These are phyloP conservation scores for Aleiodes alternator DNA, from an alignment of 2,888 invertebrate genomes.

Conservation along the genomic window DNA sequence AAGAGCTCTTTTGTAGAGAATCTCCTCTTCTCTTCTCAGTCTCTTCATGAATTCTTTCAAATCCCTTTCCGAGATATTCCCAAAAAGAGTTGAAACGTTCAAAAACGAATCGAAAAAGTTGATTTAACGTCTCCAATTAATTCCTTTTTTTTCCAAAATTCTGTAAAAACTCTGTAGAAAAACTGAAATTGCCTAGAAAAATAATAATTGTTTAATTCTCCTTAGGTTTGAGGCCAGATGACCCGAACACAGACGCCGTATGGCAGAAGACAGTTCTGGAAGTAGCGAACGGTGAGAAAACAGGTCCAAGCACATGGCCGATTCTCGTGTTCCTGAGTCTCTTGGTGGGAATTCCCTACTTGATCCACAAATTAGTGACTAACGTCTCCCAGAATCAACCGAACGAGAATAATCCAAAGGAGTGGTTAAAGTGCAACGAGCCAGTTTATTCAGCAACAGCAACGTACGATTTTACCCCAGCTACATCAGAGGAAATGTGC, in stretches of 20 bases:
- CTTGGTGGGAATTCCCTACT: conserved; percentile 93
- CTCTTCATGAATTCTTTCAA: too few relatives aligned
- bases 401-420: conserved; percentile 79
- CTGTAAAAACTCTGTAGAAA: neutral
- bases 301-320: conserved; percentile 86
- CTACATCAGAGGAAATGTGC: conserved; percentile 85
- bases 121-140: too few relatives aligned
- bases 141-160: too few relatives aligned
- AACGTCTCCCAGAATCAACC: conserved; percentile 58
- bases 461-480: conserved; percentile 85
- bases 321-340: conserved; percentile 92
- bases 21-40: too few relatives aligned
- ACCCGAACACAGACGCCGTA: conserved; percentile 68
- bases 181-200: neutral
- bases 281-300: conserved; percentile 70
- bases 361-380: conserved; percentile 75
- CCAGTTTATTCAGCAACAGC: conserved; percentile 82
- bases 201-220: neutral
- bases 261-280: conserved; percentile 72
- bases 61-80: too few relatives aligned
- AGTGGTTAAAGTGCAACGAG: conserved; percentile 79
- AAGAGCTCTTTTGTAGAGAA: too few relatives aligned
- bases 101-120: too few relatives aligned
- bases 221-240: conserved; percentile 67
- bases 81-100: too few relatives aligned